Evolutionary conservation across 2,888 invertebrate species (phyloP), one percentile per base, ranked within the genome.

Genomic region (Electrophaes corylata): DNA sequence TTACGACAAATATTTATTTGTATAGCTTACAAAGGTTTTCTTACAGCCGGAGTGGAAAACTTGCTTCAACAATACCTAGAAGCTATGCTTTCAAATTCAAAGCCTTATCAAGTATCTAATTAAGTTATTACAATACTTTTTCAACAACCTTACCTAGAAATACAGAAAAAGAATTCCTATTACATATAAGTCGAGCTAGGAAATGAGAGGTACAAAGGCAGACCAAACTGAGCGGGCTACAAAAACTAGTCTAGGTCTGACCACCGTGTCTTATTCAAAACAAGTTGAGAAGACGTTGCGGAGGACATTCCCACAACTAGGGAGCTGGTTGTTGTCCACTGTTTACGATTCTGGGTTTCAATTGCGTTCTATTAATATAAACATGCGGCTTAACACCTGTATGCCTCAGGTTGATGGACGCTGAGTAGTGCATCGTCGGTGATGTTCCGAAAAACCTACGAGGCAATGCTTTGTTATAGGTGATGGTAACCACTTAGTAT

Each of bases 221-320:
- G 65, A 76, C 81, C 79, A 78, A 84, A 82, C 82, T 79, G 76
- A 73, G 75, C 67, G 62, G 72, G 71, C 72, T 70, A 81, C 84
- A 87, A 88, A 86, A 85, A 84, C 77, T 78, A 58, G 69, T 71
- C 69, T 67, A 72, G 69, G 69, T 51, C 65, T 73, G 78, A 72
- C 83, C 82, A 81, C 81, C 81, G 76, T 72, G 72, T 76, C 65
- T 76, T 76, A 80, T 77, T 77, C 81, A 73, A 79, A 82, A 81
- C 83, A 60, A 83, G 85, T 86, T 86, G 88, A 86, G 88, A 88
- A 87, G 84, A 81, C 73, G 79, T 76, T 69, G 67, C 72, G 53
- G 63, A 67, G 73, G 77, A 83, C 83, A 87, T 88, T 88, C 88
- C 88, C 88, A 88, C 88, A 88, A 83, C 73, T 72, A 54, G 70